Base-by-base conservation (phyloP, 2,113 vertebrate species). In the Pangasianodon hypophthalmus region DNA sequence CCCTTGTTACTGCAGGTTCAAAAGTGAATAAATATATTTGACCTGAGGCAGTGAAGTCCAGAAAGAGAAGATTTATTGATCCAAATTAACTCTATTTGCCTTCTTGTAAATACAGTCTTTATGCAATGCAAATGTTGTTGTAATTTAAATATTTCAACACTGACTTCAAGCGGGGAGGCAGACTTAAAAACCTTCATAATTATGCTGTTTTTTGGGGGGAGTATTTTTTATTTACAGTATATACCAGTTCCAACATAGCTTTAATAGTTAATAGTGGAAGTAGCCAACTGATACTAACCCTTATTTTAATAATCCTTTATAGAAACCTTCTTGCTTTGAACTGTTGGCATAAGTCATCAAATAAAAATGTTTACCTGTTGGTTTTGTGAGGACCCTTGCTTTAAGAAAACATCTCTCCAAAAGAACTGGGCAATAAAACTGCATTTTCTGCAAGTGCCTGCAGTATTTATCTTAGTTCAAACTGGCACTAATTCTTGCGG, bases 321-420 rank as follows among this genome's bases (percentile, higher is more conserved):
- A 90, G 92, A 81, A 81, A 95, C 94, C 89, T 82, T 82, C 29
- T 84, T 10, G 29, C 92, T 96, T 96, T 95, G 92, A 95, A 94
- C 93, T 86, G 84, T 85, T 86, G 86, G 80, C 91, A 90, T 93
- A 91, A 89, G 84, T 84, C 62, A 19, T 32, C 29, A 69, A 67
- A 48, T 64, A 41, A 44, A 46, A 85, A 85, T 85, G 84, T 85
- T 85, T 48, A 67, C 44, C 91, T 89, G 91, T 89, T 90, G 48
- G n/a, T 32, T 91, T 95, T 93, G 90, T 88, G 93, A 92, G 29
- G 86, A 82, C 85, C 81, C 67, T 1, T 62, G 86, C 88, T 92
- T 90, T 94, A 94, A 87, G 95, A 95, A 95, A 93, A 95, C 87
- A 86, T 84, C 79, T 77, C 67, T 69, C 84, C 81, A 84, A 84